Evolutionary conservation across 2,888 invertebrate genomes (phyloP).

Genomic region (Caenorhabditis sp.): DNA sequence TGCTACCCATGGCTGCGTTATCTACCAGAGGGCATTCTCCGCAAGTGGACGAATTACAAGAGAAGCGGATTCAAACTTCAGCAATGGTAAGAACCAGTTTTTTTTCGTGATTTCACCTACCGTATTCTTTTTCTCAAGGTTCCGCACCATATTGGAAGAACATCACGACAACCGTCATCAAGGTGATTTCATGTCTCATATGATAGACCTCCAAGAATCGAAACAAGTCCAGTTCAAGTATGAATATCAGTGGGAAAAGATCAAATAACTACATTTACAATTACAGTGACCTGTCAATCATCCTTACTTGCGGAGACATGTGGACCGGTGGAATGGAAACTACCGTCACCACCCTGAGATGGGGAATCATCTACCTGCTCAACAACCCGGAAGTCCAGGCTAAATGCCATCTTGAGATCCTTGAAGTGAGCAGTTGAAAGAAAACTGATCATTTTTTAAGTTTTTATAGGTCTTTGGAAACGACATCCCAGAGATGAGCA

Average conservation of each 20-base stretch:
- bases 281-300: conserved; percentile 75
- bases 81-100: conserved; percentile 68
- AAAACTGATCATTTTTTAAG: background rate
- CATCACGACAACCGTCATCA: conserved; percentile 57
- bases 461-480: conserved; percentile 48
- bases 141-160: conserved; percentile 58
- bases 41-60: conserved; percentile 71
- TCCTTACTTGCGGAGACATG: conserved; percentile 79
- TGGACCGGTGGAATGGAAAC: conserved; percentile 83
- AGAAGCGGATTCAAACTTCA: conserved; percentile 78
- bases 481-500: conserved; percentile 52
- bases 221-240: conserved; percentile 56
- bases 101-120: conserved; percentile 36
- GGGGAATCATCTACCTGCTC: conserved; percentile 80
- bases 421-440: conserved; percentile 15
- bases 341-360: conserved; percentile 78
- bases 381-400: conserved; percentile 77
- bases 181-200: conserved; percentile 64
- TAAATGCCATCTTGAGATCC: conserved; percentile 62
- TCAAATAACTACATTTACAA: conserved; percentile 7
- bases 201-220: conserved; percentile 57
- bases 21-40: conserved; percentile 67
- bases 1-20: conserved; percentile 72
- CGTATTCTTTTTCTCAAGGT: conserved; percentile 55
- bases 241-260: conserved; percentile 3